Evolutionary conservation across 30 jellyfish, hydroid and myxozoan species (phyloP).

Genomic region (Turritopsis rubra): DNA sequence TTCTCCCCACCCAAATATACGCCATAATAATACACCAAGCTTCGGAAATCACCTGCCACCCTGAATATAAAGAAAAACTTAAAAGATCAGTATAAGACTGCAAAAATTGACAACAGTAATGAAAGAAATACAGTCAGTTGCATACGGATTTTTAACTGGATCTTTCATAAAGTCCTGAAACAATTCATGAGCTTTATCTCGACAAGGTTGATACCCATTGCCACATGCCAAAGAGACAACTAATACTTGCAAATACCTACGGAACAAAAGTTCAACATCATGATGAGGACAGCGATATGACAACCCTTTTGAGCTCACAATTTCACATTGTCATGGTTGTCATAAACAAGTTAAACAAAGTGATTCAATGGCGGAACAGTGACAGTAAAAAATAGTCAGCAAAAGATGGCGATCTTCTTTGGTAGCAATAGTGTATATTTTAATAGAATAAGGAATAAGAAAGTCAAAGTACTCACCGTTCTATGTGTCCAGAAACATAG

Average conservation of each 20-base stretch:
- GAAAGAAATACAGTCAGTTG: neutral
- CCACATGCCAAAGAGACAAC: slow-evolving; percentile 64
- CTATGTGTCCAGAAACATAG: neutral
- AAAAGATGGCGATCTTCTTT: no score
- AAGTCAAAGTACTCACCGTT: neutral
- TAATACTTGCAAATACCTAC: slow-evolving; percentile 41
- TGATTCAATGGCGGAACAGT: no score
- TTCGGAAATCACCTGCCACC: slow-evolving; percentile 66
- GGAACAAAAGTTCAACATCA: neutral
- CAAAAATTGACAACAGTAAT: neutral
- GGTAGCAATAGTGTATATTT: no score
- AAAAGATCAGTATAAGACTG: neutral
- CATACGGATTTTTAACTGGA: slow-evolving; percentile 6
- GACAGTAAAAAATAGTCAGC: no score
- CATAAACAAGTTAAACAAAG: no score
- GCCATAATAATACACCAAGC: slow-evolving; percentile 64
- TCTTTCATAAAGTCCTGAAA: slow-evolving; percentile 62
- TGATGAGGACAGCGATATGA: neutral
- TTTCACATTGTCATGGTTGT: neutral
- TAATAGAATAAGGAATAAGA: no score
- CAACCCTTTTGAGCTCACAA: no score
- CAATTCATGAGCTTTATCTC: slow-evolving; percentile 39
- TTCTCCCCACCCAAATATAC: slow-evolving; percentile 59
- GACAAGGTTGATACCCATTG: slow-evolving; percentile 49
- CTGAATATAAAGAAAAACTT: slow-evolving; percentile 12